Evolutionary conservation across 92 coral and sea anemone species (phyloP), one percentile per base, ranked within the genome.

Genomic region (Bergia puertoricense): DNA sequence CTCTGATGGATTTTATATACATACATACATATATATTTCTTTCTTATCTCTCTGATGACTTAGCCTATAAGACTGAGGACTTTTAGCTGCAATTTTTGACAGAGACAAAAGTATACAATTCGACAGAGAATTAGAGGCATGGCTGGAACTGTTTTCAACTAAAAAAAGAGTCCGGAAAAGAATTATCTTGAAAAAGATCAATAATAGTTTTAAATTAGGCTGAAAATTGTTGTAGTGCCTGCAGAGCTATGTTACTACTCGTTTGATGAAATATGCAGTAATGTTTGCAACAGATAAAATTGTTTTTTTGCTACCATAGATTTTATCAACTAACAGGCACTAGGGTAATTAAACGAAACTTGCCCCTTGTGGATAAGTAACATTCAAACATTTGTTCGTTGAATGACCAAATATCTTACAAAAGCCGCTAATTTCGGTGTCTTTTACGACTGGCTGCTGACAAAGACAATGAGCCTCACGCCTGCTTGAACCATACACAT

Each of bases 301-400:
- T 54, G 20, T 3, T 41, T 68, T 44, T 68, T 30, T 69, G 66
- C 38, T 46, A 37, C 40, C 66, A 36, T 69, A 84, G 87, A 84
- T 84, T 69, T 84, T 71, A 84, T 84, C 87, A 44, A 71, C 68
- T 45, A 46, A 48, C 45, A 36, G 45, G 67, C 42, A 84, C 87
- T 73, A 30, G 43, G n/a, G 62, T 72, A 73, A 82, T 66, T 59
- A 82, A 23, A 22, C 6, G 20, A 40, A 15, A 59, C 48, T 66
- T 40, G 51, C 76, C 74, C 86, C 86, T 62, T 48, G 86, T 44
- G 86, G 86, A 18, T 16, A 65, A 44, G 41, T 65, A 81, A 81
- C 74, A 66, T n/a, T 81, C 76, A 65, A 20, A 65, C 9, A 13
- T 22, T 57, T 67, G 86, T 41, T 81, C 50, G 74, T 40, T 23